Base-by-base conservation (phyloP, 2,888 invertebrate genomes). In the Strigamia transsilvanica region DNA sequence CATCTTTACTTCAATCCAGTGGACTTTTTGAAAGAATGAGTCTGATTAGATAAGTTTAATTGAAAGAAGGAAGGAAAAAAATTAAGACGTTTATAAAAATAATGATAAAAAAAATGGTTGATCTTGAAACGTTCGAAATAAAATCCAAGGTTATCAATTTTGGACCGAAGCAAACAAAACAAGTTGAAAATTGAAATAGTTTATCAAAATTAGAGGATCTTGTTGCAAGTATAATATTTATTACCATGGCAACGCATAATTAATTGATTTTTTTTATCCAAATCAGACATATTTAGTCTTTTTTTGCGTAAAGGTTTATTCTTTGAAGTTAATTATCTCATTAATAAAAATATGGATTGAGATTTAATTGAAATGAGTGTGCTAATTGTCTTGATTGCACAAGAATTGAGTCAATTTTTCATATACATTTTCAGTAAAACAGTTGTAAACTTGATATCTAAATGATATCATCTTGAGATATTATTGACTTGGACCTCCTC, bases 91-190 rank as follows among this genome's bases (percentile, higher is more conserved):
- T 23, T 73, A n/a, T 32, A n/a, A 27, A 73, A 73, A 15, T 27
- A 32, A 73, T 5, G 23, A 73, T 27, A 27, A 73, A 73, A 66
- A 73, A 73, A 73, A 73, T 27, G 1, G 32, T 38, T 73, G 73
- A 73, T 73, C 73, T 73, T 73, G 73, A 73, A 73, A 73, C 21
- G 73, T 32, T 73, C 27, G 73, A 73, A 73, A 73, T 73, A 73
- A 73, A 73, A 73, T 73, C 73, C 73, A 73, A 73, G 73, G 73
- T 73, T 73, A 73, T 73, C 73, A 73, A 32, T 32, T 73, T 73
- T 27, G 73, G 23, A 73, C 73, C 10, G 73, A 73, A 73, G 73
- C 73, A 73, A 73, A 73, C 73, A 73, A 73, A 73, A 73, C 73
- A 73, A 73, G 73, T 73, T 73, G 73, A 73, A 73, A 73, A 73